Evolutionary conservation across 1,140 invertebrate genomes (phyloP).

Genomic region (Drosophila subobscura): DNA sequence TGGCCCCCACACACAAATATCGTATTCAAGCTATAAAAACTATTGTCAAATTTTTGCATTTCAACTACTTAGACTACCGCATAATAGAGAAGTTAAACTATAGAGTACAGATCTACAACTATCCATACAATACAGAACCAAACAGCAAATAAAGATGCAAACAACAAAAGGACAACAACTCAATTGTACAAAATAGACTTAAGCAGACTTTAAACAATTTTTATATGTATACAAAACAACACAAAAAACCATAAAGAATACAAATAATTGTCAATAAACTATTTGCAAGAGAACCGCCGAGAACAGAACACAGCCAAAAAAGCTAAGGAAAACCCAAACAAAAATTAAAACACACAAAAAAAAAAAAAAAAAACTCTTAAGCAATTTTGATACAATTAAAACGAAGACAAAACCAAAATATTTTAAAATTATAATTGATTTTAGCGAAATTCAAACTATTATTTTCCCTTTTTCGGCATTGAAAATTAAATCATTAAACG

Average conservation of each 20-base stretch:
- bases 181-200: constrained; percentile 77
- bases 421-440: constrained; percentile 70
- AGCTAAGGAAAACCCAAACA: constrained; percentile 28
- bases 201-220: constrained; percentile 58
- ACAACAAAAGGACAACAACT: constrained; percentile 77
- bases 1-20: constrained; percentile 23
- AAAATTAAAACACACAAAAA: constrained; percentile 22
- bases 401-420: constrained; percentile 28
- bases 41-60: constrained; percentile 76
- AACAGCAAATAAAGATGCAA: constrained; percentile 55
- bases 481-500: constrained; percentile 34
- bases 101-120: constrained; percentile 24
- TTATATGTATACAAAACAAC: constrained; percentile 66
- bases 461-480: constrained; percentile 53
- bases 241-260: constrained; percentile 13
- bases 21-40: constrained; percentile 55
- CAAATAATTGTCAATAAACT: constrained; percentile 53
- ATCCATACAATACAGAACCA: constrained; percentile 47
- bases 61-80: constrained; percentile 56
- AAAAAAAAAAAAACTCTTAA: constrained; percentile 43
- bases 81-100: constrained; percentile 33
- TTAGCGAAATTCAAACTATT: constrained; percentile 70
- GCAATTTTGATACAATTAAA: constrained; percentile 67
- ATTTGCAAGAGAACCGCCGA: constrained; percentile 58
- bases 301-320: too few species aligned